Evolutionary conservation across 2,888 invertebrate genomes (phyloP).

Genomic region (Drosophila barbarae): DNA sequence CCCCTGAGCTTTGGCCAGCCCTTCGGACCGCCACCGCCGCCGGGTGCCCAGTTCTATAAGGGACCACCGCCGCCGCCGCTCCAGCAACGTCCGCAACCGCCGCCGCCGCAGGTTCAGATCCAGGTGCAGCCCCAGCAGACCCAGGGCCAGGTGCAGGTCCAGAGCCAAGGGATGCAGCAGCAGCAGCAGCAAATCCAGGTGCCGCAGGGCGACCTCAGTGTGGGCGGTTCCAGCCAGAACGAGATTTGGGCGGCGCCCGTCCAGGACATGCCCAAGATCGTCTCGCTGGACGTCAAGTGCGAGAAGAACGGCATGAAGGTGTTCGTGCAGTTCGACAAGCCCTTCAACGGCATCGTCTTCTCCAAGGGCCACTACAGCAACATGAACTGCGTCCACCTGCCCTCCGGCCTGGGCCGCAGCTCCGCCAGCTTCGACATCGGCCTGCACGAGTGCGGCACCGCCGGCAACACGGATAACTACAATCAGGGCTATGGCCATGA

Average conservation of each 20-base stretch:
- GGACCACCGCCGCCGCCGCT: conserved; percentile 84
- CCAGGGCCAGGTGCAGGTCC: conserved; percentile 52
- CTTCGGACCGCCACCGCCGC: conserved; percentile 81
- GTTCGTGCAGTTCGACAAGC: conserved; percentile 95
- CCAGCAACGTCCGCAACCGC: conserved; percentile 54
- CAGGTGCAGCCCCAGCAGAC: conserved; percentile 51
- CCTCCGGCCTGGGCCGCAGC: conserved; percentile 91
- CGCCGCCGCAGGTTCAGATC: conserved; percentile 38
- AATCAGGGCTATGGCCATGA: conserved; percentile 92
- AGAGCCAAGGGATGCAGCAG: conserved; percentile 34
- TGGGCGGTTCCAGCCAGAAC: conserved; percentile 80
- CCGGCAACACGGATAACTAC: conserved; percentile 95
- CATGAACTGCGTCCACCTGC: conserved; percentile 93
- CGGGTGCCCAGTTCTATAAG: conserved; percentile 82
- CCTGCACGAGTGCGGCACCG: conserved; percentile 94
- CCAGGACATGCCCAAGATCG: conserved; percentile 95
- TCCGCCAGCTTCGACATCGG: conserved; percentile 95
- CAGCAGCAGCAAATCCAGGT: conserved; percentile 71
- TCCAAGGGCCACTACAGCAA: conserved; percentile 97
- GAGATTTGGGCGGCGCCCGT: conserved; percentile 93
- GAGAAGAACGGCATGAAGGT: conserved; percentile 97
- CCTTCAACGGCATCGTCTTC: conserved; percentile 97
- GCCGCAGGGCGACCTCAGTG: conserved; percentile 71
- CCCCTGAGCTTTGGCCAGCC: conserved; percentile 80
- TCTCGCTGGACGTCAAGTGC: conserved; percentile 95